A percentile compares a stretch with the other conserved stretches of the same genome.
These are phyloP conservation scores for Phlogophora meticulosa DNA, from an alignment of 2,888 invertebrate species.

Conservation along the genomic window DNA sequence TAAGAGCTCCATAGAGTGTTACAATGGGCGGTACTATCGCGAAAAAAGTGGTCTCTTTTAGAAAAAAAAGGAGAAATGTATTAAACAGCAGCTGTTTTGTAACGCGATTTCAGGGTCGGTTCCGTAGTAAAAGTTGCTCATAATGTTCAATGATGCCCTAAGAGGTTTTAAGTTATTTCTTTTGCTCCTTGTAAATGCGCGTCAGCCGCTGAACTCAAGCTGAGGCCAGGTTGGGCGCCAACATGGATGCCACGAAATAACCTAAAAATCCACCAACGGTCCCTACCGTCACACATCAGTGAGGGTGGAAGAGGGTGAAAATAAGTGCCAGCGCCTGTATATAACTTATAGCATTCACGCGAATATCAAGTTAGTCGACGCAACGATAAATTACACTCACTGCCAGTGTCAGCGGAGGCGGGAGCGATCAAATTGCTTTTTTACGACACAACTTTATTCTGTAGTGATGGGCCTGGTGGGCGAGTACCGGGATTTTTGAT, in stretches of 20 bases:
- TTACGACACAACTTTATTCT: conserved; percentile 56
- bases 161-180: too few species aligned
- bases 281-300: conserved; percentile 2
- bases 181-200: too few species aligned
- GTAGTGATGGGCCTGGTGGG: conserved; percentile 25
- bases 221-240: too few species aligned
- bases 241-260: not conserved
- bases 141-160: too few species aligned
- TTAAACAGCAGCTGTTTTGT: too few species aligned
- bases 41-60: too few species aligned
- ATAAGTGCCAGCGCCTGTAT: conserved; percentile 36
- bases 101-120: too few species aligned
- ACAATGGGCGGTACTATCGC: too few species aligned
- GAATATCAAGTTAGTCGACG: conserved; percentile 53
- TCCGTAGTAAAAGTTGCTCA: too few species aligned
- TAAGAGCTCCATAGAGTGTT: too few species aligned
- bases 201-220: too few species aligned
- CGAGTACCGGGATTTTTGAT: conserved; percentile 1
- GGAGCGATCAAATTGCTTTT: conserved; percentile 56
- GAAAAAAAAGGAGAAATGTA: too few species aligned
- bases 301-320: conserved; percentile 27
- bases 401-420: conserved; percentile 41
- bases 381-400: conserved; percentile 53
- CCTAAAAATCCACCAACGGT: not conserved
- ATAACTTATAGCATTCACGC: conserved; percentile 49